phyloP scores from a whole-genome alignment of 2,888 invertebrate species.

The Ariolimax columbianus region DNA sequence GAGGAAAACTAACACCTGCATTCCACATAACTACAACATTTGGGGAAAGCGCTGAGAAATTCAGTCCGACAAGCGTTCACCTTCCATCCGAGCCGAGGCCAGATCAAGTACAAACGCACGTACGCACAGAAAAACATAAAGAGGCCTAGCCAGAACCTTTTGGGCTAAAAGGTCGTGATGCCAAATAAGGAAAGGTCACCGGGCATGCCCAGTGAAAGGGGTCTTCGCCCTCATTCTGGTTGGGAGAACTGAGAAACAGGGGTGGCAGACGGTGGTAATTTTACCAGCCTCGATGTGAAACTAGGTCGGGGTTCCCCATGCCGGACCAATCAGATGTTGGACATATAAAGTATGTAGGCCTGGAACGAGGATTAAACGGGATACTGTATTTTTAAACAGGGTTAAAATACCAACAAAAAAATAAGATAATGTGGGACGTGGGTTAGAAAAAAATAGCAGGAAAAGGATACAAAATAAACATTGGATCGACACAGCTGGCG shows the following conservation, averaged over 20 bases:
- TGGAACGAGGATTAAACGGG: background rate
- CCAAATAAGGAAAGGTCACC: constrained; percentile 55
- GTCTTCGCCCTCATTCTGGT: constrained; percentile 43
- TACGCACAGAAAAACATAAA: constrained; percentile 46
- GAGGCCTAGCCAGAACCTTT: constrained; percentile 40
- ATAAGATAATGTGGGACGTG: background rate
- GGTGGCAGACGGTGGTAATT: constrained; percentile 31
- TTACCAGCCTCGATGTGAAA: constrained; percentile 24
- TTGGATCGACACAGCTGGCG: background rate
- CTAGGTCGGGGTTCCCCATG: constrained; percentile 38
- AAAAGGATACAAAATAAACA: background rate
- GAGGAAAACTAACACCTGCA: background rate
- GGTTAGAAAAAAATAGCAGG: background rate
- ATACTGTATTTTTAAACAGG: background rate
- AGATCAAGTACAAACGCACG: constrained; percentile 30
- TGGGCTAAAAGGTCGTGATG: constrained; percentile 52
- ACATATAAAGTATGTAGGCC: background rate
- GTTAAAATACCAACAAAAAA: background rate
- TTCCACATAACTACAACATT: background rate
- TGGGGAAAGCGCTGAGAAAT: background rate
- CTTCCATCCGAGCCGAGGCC: background rate
- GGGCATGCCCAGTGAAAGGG: constrained; percentile 49
- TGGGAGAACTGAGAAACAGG: background rate
- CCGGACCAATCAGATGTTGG: constrained; percentile 23
- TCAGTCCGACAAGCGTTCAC: background rate